Evolutionary conservation across 1,140 invertebrate genomes (phyloP), one percentile per base, ranked within the genome.

Genomic region (Radopholus similis): DNA sequence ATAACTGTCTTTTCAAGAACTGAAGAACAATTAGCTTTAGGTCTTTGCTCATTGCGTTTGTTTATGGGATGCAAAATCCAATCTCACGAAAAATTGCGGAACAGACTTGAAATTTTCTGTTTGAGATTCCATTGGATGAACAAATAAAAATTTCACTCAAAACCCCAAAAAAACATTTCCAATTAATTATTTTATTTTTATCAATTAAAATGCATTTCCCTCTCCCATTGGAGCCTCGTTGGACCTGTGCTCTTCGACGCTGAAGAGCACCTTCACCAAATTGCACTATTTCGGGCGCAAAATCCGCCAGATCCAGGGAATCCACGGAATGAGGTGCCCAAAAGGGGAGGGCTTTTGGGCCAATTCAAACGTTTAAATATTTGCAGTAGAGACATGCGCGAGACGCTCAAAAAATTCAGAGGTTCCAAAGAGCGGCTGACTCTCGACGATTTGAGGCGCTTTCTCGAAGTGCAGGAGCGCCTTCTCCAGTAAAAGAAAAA

Each of bases 391-490:
- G 79, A 81, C 63, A 81, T 81, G 35, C 65, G 81, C 21, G 80
- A 73, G 64, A 78, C 81, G 15, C 82, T 81, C 78, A 70, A 81
- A 40, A 80, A 34, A 58, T 79, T 71, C 62, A 80, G 78, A 53
- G 77, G 78, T 11, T 74, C 71, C 56, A 81, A 81, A 74, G 76
- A 78, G 53, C 74, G 81, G 47, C 78, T 81, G 37, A 81, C 79
- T 13, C 62, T 81, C 38, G 79, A 81, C 66, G 79, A 81, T 59
- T 54, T 81, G 55, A 82, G 81, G 59, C 66, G 74, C n/a, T 81
- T 81, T 53, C 68, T 81, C 11, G 79, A 81, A 71, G 81, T 81
- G 26, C 79, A 81, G 63, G 81, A 83, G 55, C 78, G 82, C 28
- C 34, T 81, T 15, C 62, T 82, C 42, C 40, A 40, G 58, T 49